A percentile compares a stretch with the other conserved stretches of the same genome.
Conservation (phyloP, 2,113 vertebrate species). For the Burhinus bistriatus region DNA sequence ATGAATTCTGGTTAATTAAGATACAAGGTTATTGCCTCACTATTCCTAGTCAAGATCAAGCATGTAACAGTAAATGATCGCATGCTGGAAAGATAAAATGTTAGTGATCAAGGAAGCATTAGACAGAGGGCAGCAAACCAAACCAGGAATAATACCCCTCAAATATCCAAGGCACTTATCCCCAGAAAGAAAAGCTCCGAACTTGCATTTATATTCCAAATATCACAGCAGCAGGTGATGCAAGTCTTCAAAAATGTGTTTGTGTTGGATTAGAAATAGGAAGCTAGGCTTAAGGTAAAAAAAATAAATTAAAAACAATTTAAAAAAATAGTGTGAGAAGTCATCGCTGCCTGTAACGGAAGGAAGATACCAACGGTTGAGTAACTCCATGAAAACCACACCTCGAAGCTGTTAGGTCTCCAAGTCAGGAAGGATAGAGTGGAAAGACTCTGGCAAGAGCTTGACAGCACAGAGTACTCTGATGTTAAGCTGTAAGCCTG, state of each 20-base stretch:
- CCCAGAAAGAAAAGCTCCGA: background rate
- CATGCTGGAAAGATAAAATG: background rate
- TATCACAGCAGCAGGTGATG: background rate
- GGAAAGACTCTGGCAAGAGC: background rate
- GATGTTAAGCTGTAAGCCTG: background rate
- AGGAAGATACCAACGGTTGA: background rate
- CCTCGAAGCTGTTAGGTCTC: background rate
- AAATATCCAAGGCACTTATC: background rate
- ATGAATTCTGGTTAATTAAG: background rate
- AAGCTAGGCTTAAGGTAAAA: background rate
- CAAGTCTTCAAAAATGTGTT: background rate
- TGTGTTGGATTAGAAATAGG: background rate
- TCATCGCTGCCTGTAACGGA: background rate
- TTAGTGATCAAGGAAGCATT: background rate
- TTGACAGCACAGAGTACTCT: background rate
- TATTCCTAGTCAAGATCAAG: background rate
- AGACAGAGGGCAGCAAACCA: background rate
- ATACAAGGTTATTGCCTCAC: background rate
- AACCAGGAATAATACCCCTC: background rate
- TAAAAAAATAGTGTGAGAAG: background rate
- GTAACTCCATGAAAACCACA: background rate
- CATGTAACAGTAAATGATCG: background rate
- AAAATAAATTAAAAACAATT: background rate
- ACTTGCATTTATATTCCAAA: background rate
- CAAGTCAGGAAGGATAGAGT: background rate